phyloP scores from a whole-genome alignment of 2,113 vertebrate species.

The Manacus vitellinus region DNA sequence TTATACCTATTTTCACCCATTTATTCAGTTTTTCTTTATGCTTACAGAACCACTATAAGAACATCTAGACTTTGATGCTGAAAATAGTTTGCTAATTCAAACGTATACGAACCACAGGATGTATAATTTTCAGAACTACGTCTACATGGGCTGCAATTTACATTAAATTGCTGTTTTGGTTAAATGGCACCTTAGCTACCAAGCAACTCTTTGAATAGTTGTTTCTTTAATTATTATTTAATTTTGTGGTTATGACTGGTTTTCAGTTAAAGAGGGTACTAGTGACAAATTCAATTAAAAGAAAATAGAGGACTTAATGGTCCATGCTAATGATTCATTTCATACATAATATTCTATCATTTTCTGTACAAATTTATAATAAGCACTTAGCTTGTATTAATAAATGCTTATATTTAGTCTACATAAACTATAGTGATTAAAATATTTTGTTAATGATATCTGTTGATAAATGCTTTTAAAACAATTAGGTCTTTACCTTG shows the following conservation, averaged over 20 bases:
- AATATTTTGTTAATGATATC: conserved; percentile 75
- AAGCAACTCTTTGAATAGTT: conserved; percentile 86
- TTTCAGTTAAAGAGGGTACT: conserved; percentile 92
- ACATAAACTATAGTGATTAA: conserved; percentile 82
- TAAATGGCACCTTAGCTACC: conserved; percentile 85
- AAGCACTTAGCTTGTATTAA: conserved; percentile 83
- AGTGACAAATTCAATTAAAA: conserved; percentile 98
- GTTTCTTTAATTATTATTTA: conserved; percentile 93
- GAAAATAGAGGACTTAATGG: conserved; percentile 93
- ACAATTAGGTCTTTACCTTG: conserved; percentile 58
- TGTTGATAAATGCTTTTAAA: conserved; percentile 71
- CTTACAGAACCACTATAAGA: conserved; percentile 28
- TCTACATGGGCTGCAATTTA: conserved; percentile 82
- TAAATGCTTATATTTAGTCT: conserved; percentile 81
- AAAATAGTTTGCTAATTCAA: conserved; percentile 72
- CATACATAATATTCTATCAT: conserved; percentile 92
- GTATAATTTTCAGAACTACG: conserved; percentile 79
- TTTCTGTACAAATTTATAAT: conserved; percentile 89
- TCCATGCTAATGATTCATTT: conserved; percentile 95
- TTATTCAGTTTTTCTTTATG: conserved; percentile 36
- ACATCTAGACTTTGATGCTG: conserved; percentile 26
- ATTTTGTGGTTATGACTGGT: conserved; percentile 90
- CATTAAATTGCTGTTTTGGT: conserved; percentile 88
- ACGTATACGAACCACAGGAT: conserved; percentile 77
- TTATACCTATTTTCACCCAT: conserved; percentile 32